phyloP scores from a whole-genome alignment of 2,888 invertebrate genomes.

The Troglohyphantes excavatus region DNA sequence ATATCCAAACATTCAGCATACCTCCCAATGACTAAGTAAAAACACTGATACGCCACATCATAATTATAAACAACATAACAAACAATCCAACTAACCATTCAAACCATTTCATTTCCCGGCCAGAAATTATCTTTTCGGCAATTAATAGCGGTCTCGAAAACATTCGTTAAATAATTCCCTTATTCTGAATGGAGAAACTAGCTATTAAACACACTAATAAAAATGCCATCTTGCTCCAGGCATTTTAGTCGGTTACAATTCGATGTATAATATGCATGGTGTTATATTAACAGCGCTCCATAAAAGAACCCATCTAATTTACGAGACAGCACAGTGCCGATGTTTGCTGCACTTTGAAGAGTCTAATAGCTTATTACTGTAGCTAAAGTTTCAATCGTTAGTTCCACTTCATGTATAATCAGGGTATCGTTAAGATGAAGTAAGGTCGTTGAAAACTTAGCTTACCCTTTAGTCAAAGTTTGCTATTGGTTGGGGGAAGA shows the following conservation, averaged over 20 bases:
- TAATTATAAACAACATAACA: no score
- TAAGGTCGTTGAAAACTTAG: conserved; percentile 57
- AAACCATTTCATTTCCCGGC: no score
- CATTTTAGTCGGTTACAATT: conserved; percentile 33
- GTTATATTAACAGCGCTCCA: conserved; percentile 53
- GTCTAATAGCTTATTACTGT: conserved; percentile 65
- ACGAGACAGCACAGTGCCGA: conserved; percentile 47
- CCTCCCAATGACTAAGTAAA: no score
- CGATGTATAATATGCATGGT: conserved; percentile 33
- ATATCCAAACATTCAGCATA: no score
- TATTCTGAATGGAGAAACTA: no score
- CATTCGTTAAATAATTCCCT: no score
- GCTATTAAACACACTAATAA: conserved; percentile 40
- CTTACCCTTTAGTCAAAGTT: conserved; percentile 33
- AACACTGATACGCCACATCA: no score
- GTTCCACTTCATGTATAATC: conserved; percentile 68
- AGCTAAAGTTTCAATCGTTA: conserved; percentile 54
- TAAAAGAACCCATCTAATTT: conserved; percentile 64
- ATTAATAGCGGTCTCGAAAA: no score
- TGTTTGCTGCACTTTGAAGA: conserved; percentile 63
- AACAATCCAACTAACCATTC: no score
- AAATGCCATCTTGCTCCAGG: conserved; percentile 23
- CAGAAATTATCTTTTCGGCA: no score
- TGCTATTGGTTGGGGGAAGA: neutral
- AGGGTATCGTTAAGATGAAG: conserved; percentile 57